A percentile compares a stretch with the other conserved stretches of the same genome.
phyloP scores from a whole-genome alignment of 1,140 invertebrate genomes.

The Eriosoma lanigerum region DNA sequence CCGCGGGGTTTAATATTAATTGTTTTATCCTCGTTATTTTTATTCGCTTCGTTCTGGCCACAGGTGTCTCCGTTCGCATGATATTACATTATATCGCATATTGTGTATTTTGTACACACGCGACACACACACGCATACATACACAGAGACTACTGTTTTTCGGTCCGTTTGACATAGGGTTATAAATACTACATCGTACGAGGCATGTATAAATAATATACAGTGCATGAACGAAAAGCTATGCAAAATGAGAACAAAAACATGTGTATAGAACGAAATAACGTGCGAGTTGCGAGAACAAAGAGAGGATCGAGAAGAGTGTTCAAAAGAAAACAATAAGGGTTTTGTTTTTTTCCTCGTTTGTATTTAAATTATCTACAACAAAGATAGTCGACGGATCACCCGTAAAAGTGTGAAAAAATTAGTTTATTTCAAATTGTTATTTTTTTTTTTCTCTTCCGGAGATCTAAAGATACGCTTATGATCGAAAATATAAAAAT shows the following conservation, averaged over 20 bases:
- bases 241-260: not conserved
- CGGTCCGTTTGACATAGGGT: not conserved
- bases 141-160: constrained; percentile 10
- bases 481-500: too few relatives aligned
- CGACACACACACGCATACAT: not conserved
- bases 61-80: constrained; percentile 1
- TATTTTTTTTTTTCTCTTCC: not conserved
- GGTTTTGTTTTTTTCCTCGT: not conserved
- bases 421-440: not conserved
- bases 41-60: not conserved
- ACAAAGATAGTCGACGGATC: not conserved
- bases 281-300: not conserved
- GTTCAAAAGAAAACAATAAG: constrained; percentile 44
- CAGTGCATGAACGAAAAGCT: not conserved
- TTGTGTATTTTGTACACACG: too few relatives aligned
- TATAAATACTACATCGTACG: not conserved
- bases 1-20: too few relatives aligned
- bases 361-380: constrained; percentile 26
- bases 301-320: constrained; percentile 33
- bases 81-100: not conserved
- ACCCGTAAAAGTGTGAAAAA: not conserved
- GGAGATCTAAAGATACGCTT: too few relatives aligned
- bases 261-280: constrained; percentile 23
- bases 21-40: not conserved
- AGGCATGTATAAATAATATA: not conserved